phyloP scores from a whole-genome alignment of 2,113 vertebrate species.

The Rallus limicola region DNA sequence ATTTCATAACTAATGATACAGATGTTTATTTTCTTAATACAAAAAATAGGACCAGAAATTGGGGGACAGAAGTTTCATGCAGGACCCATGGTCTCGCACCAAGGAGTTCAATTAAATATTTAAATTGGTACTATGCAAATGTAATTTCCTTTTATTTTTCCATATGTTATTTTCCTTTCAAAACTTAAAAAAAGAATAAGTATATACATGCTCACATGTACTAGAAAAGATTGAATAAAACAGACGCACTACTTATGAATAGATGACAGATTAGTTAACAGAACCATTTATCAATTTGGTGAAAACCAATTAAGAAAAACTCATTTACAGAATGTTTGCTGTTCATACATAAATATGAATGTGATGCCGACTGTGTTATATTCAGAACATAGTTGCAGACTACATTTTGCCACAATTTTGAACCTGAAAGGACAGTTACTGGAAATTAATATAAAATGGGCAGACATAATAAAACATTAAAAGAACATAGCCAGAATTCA shows the following conservation, averaged over 20 bases:
- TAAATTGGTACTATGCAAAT: background rate
- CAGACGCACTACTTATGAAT: background rate
- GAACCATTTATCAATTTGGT: background rate
- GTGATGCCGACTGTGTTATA: background rate
- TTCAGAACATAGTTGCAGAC: background rate
- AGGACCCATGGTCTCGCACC: background rate
- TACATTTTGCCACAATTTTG: background rate
- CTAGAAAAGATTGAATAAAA: background rate
- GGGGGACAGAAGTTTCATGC: background rate
- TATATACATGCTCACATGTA: background rate
- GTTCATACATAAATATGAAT: background rate
- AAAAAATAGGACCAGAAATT: background rate
- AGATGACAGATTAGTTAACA: background rate
- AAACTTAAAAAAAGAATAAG: constrained; percentile 30
- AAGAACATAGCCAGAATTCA: background rate
- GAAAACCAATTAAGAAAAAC: constrained; percentile 1
- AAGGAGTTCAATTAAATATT: constrained; percentile 1
- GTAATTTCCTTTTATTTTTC: background rate
- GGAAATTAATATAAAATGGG: constrained; percentile 20
- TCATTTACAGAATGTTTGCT: background rate
- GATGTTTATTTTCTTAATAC: background rate
- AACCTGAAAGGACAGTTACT: constrained; percentile 27
- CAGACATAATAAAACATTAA: background rate
- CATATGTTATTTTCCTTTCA: constrained; percentile 41
- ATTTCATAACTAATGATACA: background rate